These are phyloP conservation scores for Platynereis dumerilii DNA, from an alignment of 2,888 invertebrate species.

Conservation along the genomic window DNA sequence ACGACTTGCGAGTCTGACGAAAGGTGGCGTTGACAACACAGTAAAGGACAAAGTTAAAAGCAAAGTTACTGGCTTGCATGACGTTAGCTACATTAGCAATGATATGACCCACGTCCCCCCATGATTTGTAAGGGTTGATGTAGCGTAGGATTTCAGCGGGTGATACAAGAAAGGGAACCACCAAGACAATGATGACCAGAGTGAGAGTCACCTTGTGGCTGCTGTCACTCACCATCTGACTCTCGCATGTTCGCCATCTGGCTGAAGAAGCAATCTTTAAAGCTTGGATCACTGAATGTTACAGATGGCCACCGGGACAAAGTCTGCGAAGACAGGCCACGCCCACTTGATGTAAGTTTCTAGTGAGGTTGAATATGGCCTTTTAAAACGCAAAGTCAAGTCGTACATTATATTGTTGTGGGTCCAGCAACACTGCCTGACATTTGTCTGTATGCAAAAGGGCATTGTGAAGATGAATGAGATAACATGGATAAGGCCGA, in stretches of 20 bases:
- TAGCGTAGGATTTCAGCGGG: conserved; percentile 49
- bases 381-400: background rate
- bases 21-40: conserved; percentile 80
- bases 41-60: conserved; percentile 79
- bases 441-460: conserved; percentile 31
- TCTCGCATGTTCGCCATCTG: conserved; percentile 44
- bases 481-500: conserved; percentile 71
- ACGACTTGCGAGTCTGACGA: conserved; percentile 68
- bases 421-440: conserved; percentile 10
- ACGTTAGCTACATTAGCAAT: conserved; percentile 29
- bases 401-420: conserved; percentile 13
- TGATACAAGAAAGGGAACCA: conserved; percentile 55
- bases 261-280: conserved; percentile 49
- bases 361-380: conserved; percentile 1
- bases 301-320: conserved; percentile 50
- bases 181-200: conserved; percentile 53
- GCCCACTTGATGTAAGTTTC: conserved; percentile 32
- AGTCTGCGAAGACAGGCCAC: conserved; percentile 55
- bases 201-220: conserved; percentile 54
- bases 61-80: conserved; percentile 68
- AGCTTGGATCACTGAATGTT: conserved; percentile 50
- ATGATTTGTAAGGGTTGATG: conserved; percentile 30
- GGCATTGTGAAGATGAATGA: conserved; percentile 76
- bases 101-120: conserved; percentile 27
- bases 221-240: conserved; percentile 41